phyloP scores from a whole-genome alignment of 2,888 invertebrate genomes.

The Cepaea hortensis region DNA sequence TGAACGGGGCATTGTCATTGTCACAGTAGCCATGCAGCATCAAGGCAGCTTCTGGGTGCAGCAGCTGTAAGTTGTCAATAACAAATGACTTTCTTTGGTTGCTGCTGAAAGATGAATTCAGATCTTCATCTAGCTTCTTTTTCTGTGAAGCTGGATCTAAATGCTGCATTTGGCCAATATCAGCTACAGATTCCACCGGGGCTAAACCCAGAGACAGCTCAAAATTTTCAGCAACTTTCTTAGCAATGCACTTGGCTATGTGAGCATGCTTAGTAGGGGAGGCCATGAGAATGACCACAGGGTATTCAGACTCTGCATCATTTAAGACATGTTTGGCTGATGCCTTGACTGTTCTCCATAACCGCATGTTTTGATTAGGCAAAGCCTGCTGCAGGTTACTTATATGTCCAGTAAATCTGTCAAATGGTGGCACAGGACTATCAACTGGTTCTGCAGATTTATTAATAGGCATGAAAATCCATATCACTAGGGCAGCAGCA shows the following conservation, averaged over 20 bases:
- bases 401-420: constrained; percentile 5
- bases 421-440: constrained; percentile 2
- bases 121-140: constrained; percentile 57
- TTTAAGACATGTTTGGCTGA: constrained; percentile 57
- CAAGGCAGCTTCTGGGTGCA: constrained; percentile 63
- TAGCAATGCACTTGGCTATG: constrained; percentile 57
- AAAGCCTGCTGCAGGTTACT: constrained; percentile 42
- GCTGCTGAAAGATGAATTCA: constrained; percentile 54
- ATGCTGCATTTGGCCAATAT: constrained; percentile 52
- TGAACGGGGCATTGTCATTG: constrained; percentile 71
- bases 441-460: not conserved
- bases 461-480: not conserved
- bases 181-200: constrained; percentile 25
- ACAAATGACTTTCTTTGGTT: constrained; percentile 58
- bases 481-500: too few relatives aligned
- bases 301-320: constrained; percentile 57
- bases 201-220: constrained; percentile 44
- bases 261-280: constrained; percentile 51
- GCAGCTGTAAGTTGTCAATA: constrained; percentile 63
- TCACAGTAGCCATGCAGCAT: constrained; percentile 72
- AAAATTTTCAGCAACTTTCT: constrained; percentile 53
- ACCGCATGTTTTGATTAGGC: constrained; percentile 56
- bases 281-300: constrained; percentile 62
- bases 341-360: constrained; percentile 61
- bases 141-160: constrained; percentile 52